Conservation (phyloP, 2,888 invertebrate genomes). For the Tipula confusa region DNA sequence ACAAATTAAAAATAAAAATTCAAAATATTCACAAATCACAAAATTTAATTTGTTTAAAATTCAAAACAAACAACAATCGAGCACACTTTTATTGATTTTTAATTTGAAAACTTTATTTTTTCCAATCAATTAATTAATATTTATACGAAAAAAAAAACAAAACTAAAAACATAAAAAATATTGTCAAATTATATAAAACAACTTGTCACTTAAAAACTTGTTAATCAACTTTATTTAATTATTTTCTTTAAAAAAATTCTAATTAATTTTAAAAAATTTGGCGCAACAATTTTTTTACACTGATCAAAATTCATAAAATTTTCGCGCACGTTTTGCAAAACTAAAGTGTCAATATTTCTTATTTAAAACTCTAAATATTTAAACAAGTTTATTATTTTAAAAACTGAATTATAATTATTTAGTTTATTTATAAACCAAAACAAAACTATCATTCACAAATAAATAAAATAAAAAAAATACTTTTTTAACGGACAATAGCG, state of each 20-base stretch:
- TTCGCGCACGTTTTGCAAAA: neutral
- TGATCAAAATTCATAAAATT: neutral
- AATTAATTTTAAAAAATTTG: neutral
- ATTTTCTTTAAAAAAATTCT: neutral
- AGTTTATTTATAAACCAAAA: neutral
- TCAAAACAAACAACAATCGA: neutral
- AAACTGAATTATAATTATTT: neutral
- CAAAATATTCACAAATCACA: neutral
- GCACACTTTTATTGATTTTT: neutral
- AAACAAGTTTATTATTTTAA: neutral
- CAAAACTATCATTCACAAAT: neutral
- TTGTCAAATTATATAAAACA: neutral
- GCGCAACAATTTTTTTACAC: slow-evolving; percentile 5
- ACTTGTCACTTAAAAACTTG: slow-evolving; percentile 9
- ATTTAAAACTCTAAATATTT: neutral
- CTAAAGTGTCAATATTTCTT: neutral
- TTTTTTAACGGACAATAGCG: slow-evolving; percentile 20
- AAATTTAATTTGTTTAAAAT: neutral
- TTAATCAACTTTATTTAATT: slow-evolving; percentile 3
- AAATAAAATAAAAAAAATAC: neutral
- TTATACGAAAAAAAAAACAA: no score
- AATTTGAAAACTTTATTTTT: neutral
- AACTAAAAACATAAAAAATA: neutral
- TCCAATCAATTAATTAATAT: neutral
- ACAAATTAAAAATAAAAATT: neutral